Percentiles rank a stretch among this genome's conserved stretches.
phyloP scores from a whole-genome alignment of 2,113 vertebrate genomes.

The Myotis lucifugus region DNA sequence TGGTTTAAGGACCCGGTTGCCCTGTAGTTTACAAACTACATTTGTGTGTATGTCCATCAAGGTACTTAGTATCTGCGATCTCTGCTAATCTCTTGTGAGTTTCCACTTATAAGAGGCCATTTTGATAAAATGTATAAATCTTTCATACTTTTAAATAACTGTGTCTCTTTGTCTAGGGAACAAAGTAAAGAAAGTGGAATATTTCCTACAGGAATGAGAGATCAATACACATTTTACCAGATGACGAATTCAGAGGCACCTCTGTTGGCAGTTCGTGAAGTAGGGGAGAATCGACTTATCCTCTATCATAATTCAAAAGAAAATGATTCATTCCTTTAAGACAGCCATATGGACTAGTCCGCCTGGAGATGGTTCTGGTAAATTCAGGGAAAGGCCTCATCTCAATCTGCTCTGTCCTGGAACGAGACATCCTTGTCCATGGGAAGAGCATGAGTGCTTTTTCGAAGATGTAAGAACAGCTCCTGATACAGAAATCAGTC shows the following conservation, averaged over 20 bases:
- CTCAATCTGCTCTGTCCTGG: neutral
- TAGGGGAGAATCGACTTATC: neutral
- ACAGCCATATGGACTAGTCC: neutral
- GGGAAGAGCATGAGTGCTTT: fast-evolving
- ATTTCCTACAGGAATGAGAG: neutral
- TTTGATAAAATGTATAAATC: slow-evolving; percentile 46
- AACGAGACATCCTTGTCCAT: neutral
- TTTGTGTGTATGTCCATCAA: neutral
- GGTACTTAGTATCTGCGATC: neutral
- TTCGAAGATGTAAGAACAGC: neutral
- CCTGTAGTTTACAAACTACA: neutral
- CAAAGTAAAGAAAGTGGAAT: neutral
- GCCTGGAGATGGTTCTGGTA: neutral
- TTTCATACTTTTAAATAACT: neutral
- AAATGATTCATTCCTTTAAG: neutral
- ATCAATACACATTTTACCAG: slow-evolving; percentile 39
- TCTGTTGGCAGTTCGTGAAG: neutral
- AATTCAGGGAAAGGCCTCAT: neutral
- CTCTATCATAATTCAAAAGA: neutral
- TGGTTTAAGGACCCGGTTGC: neutral
- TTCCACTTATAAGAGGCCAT: slow-evolving; percentile 1
- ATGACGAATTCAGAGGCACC: neutral
- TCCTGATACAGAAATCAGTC: neutral
- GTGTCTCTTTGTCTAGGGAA: slow-evolving; percentile 14
- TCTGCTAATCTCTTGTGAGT: neutral